These are phyloP conservation scores for Chrysopilus asiliformis DNA, from an alignment of 2,888 invertebrate genomes.

Conservation along the genomic window DNA sequence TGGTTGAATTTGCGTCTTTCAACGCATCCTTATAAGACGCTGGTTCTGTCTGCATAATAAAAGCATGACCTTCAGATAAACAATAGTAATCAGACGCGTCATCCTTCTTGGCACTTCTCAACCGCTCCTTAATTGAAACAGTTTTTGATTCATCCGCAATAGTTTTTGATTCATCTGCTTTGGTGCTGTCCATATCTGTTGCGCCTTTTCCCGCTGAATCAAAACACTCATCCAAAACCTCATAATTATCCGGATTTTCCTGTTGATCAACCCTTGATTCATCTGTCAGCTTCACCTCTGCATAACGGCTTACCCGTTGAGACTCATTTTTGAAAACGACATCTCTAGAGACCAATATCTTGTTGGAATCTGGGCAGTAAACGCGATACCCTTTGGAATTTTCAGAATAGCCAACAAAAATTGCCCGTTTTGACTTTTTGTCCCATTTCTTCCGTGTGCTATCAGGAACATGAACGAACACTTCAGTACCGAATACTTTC, in stretches of 20 bases:
- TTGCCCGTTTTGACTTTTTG: conserved; percentile 1
- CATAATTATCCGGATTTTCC: no score
- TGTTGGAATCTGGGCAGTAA: conserved; percentile 9
- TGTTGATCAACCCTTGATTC: no score
- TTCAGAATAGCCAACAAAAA: conserved; percentile 8
- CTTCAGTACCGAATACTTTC: conserved; percentile 7
- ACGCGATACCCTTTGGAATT: conserved; percentile 11
- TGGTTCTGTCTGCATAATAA: conserved; percentile 10
- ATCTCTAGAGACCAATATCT: conserved; percentile 11
- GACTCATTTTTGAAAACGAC: no score
- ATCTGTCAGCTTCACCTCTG: no score
- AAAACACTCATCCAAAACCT: no score
- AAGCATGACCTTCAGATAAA: not conserved
- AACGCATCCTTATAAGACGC: conserved; percentile 14
- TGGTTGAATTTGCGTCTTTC: conserved; percentile 7
- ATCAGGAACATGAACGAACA: conserved; percentile 4
- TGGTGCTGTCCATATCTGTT: no score
- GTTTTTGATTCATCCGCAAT: no score
- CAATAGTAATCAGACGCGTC: conserved; percentile 1
- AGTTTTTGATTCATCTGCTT: no score
- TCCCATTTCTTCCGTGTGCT: conserved; percentile 4
- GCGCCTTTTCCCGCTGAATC: no score
- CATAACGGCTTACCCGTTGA: no score
- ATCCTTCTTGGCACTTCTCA: no score
- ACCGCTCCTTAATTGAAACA: no score